These are phyloP conservation scores for Vidua macroura DNA, from an alignment of 2,113 vertebrate species.

Conservation along the genomic window DNA sequence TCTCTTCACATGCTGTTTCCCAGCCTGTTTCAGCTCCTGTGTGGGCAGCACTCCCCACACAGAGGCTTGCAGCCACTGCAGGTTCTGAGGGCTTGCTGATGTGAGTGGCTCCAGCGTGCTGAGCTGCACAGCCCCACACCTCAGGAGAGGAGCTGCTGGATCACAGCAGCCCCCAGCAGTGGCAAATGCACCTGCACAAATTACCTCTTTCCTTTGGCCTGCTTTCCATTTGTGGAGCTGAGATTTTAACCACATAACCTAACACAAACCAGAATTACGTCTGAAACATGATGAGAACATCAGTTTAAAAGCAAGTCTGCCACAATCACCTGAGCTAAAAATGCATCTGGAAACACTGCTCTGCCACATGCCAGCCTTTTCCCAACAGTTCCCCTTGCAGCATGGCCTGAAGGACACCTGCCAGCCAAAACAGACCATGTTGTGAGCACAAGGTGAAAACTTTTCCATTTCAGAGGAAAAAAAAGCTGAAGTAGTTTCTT, in stretches of 20 bases:
- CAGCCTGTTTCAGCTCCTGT: background rate
- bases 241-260: background rate
- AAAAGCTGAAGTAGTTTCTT: background rate
- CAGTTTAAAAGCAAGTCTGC: background rate
- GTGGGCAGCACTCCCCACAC: accelerated
- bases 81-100: background rate
- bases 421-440: background rate
- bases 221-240: background rate
- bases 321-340: background rate
- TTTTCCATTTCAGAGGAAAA: background rate
- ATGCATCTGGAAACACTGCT: background rate
- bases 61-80: accelerated
- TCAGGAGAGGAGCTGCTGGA: background rate
- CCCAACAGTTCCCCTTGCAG: background rate
- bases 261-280: background rate
- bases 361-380: background rate
- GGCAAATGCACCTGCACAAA: background rate
- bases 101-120: accelerated
- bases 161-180: background rate
- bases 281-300: background rate
- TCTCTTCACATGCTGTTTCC: accelerated
- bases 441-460: background rate
- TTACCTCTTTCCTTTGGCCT: background rate
- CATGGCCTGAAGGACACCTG: background rate
- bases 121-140: background rate